These are phyloP conservation scores for Drosophila antonietae DNA, from an alignment of 2,888 invertebrate genomes.

Conservation along the genomic window DNA sequence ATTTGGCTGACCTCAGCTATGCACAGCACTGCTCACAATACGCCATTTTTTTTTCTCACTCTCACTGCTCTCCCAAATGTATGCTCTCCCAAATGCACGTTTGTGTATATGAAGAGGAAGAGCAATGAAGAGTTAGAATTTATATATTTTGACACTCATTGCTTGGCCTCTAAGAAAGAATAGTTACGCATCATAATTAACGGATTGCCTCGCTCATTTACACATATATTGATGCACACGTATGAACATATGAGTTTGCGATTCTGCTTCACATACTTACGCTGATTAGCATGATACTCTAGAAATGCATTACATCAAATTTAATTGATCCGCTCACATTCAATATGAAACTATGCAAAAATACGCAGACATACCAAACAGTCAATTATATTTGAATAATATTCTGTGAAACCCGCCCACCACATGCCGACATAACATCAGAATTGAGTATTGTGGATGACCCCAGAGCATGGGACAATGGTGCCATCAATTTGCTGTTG, in stretches of 20 bases:
- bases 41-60: neutral
- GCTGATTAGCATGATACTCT: constrained; percentile 8
- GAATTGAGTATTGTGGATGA: neutral
- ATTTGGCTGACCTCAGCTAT: neutral
- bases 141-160: neutral
- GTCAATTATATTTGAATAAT: constrained; percentile 9
- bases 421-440: constrained; percentile 15
- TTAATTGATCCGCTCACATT: constrained; percentile 14
- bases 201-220: neutral
- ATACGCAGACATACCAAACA: neutral
- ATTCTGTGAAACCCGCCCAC: neutral
- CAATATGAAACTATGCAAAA: constrained; percentile 18
- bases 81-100: neutral
- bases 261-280: constrained; percentile 7
- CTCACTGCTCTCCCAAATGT: neutral
- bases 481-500: constrained; percentile 58
- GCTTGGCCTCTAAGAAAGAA: neutral
- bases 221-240: too few species aligned
- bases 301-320: constrained; percentile 29
- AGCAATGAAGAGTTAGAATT: neutral
- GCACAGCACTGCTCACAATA: neutral
- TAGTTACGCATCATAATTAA: neutral
- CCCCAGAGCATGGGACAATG: neutral
- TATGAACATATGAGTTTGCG: neutral
- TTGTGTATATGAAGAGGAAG: neutral